A percentile compares a stretch with the other conserved stretches of the same genome.
These are phyloP conservation scores for Calcarius lapponicus DNA, from an alignment of 2,797 vertebrate genomes.

Conservation along the genomic window DNA sequence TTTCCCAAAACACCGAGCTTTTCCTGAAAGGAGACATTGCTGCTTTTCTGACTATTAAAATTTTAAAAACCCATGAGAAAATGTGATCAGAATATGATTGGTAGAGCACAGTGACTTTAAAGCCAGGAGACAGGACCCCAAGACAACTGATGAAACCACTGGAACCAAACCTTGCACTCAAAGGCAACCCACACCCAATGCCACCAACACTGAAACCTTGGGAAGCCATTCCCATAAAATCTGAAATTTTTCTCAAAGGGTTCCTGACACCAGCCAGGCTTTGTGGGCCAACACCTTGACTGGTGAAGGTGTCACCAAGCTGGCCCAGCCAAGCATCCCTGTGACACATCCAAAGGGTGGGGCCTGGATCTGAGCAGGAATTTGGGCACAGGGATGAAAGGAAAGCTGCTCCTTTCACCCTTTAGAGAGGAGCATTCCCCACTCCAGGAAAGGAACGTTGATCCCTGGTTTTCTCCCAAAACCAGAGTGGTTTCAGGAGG, in stretches of 20 bases:
- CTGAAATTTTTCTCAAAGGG: not conserved
- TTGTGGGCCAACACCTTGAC: not conserved
- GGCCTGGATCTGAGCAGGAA: not conserved
- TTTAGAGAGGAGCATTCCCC: not conserved
- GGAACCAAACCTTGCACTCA: not conserved
- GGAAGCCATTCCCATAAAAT: not conserved
- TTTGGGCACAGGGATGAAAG: not conserved
- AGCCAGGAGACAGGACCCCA: not conserved
- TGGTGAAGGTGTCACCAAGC: not conserved
- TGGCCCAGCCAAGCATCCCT: not conserved
- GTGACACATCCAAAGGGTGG: rapidly evolving
- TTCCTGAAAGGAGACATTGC: not conserved
- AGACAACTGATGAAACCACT: rapidly evolving
- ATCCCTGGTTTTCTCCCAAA: not conserved
- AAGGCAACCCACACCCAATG: rapidly evolving
- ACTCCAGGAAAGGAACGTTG: not conserved
- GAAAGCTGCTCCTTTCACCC: not conserved
- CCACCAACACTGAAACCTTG: not conserved
- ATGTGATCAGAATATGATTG: rapidly evolving
- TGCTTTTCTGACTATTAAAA: not conserved
- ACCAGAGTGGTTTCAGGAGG: not conserved
- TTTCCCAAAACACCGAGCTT: not conserved
- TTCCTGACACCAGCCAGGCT: not conserved
- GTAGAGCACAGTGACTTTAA: not conserved
- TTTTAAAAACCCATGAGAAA: not conserved